Evolutionary conservation across 2,888 invertebrate genomes (phyloP), one percentile per base, ranked within the genome.

Genomic region (Plutella xylostella): DNA sequence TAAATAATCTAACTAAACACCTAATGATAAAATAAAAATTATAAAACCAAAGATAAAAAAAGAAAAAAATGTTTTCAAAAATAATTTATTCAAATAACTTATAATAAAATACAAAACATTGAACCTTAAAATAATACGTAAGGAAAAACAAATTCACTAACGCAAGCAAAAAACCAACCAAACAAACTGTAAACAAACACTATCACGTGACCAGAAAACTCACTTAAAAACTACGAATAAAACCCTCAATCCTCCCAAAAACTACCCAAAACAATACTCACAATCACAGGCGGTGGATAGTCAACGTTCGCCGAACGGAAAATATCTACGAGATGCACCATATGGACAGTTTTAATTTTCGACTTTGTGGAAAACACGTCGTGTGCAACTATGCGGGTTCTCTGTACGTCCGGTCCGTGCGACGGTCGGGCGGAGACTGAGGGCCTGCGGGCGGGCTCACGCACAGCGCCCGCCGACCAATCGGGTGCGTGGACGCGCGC

Each of bases 281-380:
- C 90, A 88, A 89, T 89, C 87, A 88, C 85, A 82, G 88, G 87
- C 70, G 83, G 83, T 85, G 90, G 86, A 85, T 90, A 90, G 80
- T 90, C 91, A 87, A 89, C 89, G 77, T 89, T 89, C 85, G 88
- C 89, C 87, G 90, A 90, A 86, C 89, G 90, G 84, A 90, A 90
- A 80, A 90, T 87, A 86, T 90, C 90, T 83, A 90, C 88, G 85
- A 90, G 89, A 85, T 91, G 91, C 88, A 91, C 91, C 91, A 91
- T 91, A 90, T 89, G 90, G 89, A 88, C 87, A 82, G 85, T 73
- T 83, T 54, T 52, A 41, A 22, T 39, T n/a, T n/a, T n/a, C n/a
- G n/a, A n/a, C n/a, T n/a, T n/a, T n/a, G n/a, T n/a, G n/a, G n/a
- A n/a, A n/a, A n/a, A n/a, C n/a, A n/a, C n/a, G n/a, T n/a, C n/a